Base-by-base conservation (phyloP, 2,113 vertebrate genomes). In the Oxygymnocypris stewartii region DNA sequence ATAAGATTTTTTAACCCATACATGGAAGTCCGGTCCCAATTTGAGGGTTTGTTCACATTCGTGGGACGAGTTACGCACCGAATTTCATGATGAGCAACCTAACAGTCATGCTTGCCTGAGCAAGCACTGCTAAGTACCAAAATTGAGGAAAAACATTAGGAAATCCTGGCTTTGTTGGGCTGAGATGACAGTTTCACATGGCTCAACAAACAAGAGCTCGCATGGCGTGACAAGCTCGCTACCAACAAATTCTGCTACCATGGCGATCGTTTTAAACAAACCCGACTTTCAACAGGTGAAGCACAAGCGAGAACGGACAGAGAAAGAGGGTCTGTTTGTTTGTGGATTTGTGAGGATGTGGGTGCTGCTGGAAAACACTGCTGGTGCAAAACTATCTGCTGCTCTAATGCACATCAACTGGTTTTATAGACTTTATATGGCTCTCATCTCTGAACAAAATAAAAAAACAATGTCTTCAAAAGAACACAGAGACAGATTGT, bases 161-260 rank as follows among this genome's bases (percentile, higher is more conserved):
- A 82, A 67, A 82, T 82, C 61, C 61, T 67, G 6, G 61, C 78
- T 80, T 80, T 65, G 79, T 65, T 49, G 61, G 42, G 61, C 42
- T 44, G 14, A 40, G 47, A 63, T 47, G 59, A 82, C 61, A 67
- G 37, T 67, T 65, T 47, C 79, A 35, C 25, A 47, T 20, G 61
- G 76, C 44, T 85, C 47, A 57, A 79, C 85, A 86, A 86, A 80
- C 79, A 86, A 25, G 47, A 79, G 77, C 31, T 80, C 28, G 49
- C 28, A 54, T 71, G 57, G 85, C 79, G 67, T 89, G 23, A 59
- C 74, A 76, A 7, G 85, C 40, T 85, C 88, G 67, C 86, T 90
- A 85, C 82, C 85, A 87, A 90, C 74, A 90, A 57, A 85, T 73
- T 71, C 84, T 61, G 63, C 57, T 44, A 85, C 88, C 44, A 28